phyloP scores from a whole-genome alignment of 2,113 vertebrate genomes.

The Cryptotis parvus region DNA sequence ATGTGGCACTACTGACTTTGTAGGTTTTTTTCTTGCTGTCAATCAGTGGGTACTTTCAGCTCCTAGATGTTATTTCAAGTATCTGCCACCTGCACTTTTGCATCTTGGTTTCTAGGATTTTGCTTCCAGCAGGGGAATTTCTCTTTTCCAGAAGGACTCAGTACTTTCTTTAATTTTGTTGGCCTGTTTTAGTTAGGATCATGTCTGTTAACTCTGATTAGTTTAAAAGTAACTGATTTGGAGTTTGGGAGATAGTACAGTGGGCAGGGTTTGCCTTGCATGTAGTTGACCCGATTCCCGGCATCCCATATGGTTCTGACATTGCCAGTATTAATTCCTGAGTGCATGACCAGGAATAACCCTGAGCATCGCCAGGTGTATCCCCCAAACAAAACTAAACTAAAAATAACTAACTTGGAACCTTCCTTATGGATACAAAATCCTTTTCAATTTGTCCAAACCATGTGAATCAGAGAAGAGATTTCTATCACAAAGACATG shows the following conservation, averaged over 20 bases:
- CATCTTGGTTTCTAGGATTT: not conserved
- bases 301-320: no score
- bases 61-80: not conserved
- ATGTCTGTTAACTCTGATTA: not conserved
- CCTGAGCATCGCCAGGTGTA: no score
- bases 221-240: not conserved
- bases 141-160: not conserved
- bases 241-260: no score
- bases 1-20: not conserved
- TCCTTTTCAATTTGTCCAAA: not conserved
- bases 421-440: not conserved
- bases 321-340: no score
- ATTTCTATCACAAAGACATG: not conserved
- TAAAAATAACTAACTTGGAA: not conserved
- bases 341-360: no score
- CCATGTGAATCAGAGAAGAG: not conserved
- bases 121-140: not conserved
- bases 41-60: not conserved
- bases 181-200: constrained; percentile 3
- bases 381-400: no score
- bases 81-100: not conserved
- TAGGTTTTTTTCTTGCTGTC: not conserved
- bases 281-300: no score
- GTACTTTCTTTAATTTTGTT: not conserved
- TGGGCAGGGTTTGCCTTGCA: no score